Evolutionary conservation across 2,797 vertebrate genomes (phyloP), one percentile per base, ranked within the genome.

Genomic region (Syndactyla subalaris): DNA sequence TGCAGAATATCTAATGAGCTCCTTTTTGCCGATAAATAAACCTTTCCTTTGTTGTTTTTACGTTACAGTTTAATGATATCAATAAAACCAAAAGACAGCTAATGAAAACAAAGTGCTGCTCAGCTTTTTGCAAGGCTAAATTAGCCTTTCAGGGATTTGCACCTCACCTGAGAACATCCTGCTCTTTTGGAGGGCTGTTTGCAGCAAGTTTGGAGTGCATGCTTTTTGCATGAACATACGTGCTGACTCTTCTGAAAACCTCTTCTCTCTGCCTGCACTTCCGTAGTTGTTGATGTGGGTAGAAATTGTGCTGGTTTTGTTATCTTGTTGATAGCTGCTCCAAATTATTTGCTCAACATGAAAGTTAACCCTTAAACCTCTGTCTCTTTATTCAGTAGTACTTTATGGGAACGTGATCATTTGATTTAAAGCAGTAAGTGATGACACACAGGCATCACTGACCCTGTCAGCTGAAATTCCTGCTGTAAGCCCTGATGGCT

Each of bases 81-180:
- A 14, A 12, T 29, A 68, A 58, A 54, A 29, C 5, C 62, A 70
- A 26, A 52, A 39, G 32, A 39, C 23, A 62, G 14, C n/a, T 49
- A 3, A 0, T 3, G 23, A 10, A 39, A 34, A 8, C 20, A 11
- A 46, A 62, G 70, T 1, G 1, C 78, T 32, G 38, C 2, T 3
- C 39, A n/a, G 38, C 24, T 62, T 71, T 75, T 23, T 9, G 6
- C 11, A 3, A 9, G 34, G 34, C 43, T 68, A 7, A 5, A 57
- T 24, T 29, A 67, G 46, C 52, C 77, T 14, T 51, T 15, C 21
- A 15, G 66, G 39, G 17, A 2, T 3, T 45, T 41, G 18, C 46
- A 41, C 15, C 49, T 38, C 34, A 43, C 62, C 54, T 62, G 78
- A 43, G 57, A 71, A 12, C 45, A 20, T n/a, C n/a, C 51, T 66